A percentile compares a stretch with the other conserved stretches of the same genome.
Evolutionary conservation across 2,113 vertebrate species (phyloP).

Genomic region (Phoenicopterus ruber): DNA sequence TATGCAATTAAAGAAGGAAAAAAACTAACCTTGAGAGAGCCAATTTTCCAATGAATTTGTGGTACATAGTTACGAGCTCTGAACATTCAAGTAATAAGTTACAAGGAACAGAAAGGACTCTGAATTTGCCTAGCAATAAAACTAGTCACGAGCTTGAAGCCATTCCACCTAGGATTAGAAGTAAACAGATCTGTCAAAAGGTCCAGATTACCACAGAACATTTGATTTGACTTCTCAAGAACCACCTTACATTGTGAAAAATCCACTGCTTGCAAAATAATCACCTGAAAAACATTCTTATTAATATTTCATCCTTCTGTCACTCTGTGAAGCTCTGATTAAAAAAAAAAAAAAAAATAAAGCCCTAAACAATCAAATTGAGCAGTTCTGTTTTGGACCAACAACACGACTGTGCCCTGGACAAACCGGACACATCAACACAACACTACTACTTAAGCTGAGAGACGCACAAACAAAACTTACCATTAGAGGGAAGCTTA

Average conservation of each 20-base stretch:
- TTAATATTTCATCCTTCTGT: not conserved
- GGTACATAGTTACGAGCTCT: not conserved
- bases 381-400: not conserved
- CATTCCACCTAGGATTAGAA: not conserved
- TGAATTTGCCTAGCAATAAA: not conserved
- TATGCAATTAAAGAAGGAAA: not conserved
- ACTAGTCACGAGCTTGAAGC: not conserved
- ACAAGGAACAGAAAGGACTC: not conserved
- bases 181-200: not conserved
- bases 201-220: not conserved
- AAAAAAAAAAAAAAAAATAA: too few relatives aligned
- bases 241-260: not conserved
- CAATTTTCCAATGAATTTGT: not conserved
- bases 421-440: not conserved
- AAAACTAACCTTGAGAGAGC: not conserved
- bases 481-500: slow-evolving; percentile 42
- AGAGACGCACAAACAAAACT: not conserved
- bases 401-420: fast-evolving
- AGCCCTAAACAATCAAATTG: not conserved
- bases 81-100: not conserved
- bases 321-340: not conserved
- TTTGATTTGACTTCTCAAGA: not conserved
- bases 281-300: not conserved
- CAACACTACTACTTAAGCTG: not conserved
- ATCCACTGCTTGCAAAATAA: not conserved